These are phyloP conservation scores for Drosophila ananassae DNA, from an alignment of 1,140 invertebrate species.

Conservation along the genomic window DNA sequence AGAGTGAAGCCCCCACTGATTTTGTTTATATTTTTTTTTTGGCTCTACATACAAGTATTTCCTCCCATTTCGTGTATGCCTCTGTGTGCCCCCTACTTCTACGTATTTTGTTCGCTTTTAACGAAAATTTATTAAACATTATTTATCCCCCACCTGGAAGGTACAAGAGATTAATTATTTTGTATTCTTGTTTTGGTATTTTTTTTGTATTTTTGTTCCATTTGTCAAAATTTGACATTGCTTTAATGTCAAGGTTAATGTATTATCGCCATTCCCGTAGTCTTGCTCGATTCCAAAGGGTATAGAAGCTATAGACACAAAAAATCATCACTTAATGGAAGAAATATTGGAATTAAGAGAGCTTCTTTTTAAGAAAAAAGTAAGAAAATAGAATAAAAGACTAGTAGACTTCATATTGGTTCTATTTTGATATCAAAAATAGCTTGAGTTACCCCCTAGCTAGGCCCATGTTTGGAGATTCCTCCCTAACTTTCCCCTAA, in stretches of 20 bases:
- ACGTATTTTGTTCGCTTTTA: not conserved
- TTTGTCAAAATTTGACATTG: constrained; percentile 51
- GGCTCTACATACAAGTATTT: constrained; percentile 16
- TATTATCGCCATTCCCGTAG: constrained; percentile 17
- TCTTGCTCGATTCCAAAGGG: not conserved
- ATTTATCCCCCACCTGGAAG: constrained; percentile 21
- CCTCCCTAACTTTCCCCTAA: constrained; percentile 17
- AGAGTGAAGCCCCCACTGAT: constrained; percentile 5
- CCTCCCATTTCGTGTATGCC: not conserved
- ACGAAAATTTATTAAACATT: constrained; percentile 42
- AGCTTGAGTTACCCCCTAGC: too few species aligned
- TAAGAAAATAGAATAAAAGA: too few species aligned
- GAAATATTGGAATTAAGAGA: not conserved
- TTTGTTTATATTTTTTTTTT: constrained; percentile 43
- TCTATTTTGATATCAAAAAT: too few species aligned
- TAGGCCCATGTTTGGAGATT: too few species aligned
- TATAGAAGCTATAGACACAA: not conserved
- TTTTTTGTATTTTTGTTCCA: constrained; percentile 25
- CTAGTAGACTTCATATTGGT: too few species aligned
- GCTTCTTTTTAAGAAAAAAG: too few species aligned
- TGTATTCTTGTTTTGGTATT: constrained; percentile 1
- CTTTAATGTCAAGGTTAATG: constrained; percentile 51
- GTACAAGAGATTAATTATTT: constrained; percentile 33
- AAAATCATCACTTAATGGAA: not conserved
- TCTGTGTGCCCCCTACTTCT: not conserved